phyloP scores from a whole-genome alignment of 2,888 invertebrate species.

The Rotaria macrura region DNA sequence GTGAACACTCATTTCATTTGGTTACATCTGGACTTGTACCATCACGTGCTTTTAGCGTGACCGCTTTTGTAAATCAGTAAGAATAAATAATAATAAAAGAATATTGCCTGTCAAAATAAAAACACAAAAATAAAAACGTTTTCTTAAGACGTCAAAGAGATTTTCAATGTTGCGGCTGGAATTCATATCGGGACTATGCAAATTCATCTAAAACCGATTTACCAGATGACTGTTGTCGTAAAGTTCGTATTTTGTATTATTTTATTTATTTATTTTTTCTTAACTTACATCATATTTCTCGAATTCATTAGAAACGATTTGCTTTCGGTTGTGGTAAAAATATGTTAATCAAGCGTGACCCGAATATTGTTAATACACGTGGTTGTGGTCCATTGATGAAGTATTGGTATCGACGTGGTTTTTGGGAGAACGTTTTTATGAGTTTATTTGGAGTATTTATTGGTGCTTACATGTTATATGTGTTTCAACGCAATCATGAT shows the following conservation, averaged over 20 bases:
- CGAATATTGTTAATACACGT: constrained; percentile 25
- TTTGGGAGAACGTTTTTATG: constrained; percentile 31
- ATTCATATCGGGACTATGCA: constrained; percentile 29
- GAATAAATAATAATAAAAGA: not conserved
- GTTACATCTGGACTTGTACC: constrained; percentile 28
- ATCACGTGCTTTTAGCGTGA: constrained; percentile 21
- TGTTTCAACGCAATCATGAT: constrained; percentile 17
- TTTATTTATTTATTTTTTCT: too few species aligned
- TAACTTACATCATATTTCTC: too few species aligned
- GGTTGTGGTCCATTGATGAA: constrained; percentile 32
- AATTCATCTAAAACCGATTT: constrained; percentile 19
- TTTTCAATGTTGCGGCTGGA: constrained; percentile 34
- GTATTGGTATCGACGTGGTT: constrained; percentile 32
- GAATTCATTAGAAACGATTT: not conserved
- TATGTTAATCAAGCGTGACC: constrained; percentile 24
- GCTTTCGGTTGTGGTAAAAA: constrained; percentile 25
- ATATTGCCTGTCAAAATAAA: too few species aligned
- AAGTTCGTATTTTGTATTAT: not conserved
- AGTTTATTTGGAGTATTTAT: constrained; percentile 26
- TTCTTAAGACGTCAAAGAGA: constrained; percentile 30
- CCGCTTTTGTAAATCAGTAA: constrained; percentile 31
- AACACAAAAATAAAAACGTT: not conserved
- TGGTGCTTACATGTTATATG: constrained; percentile 24
- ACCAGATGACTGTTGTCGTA: constrained; percentile 30
- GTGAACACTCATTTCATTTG: constrained; percentile 30